Conservation (phyloP, 2,888 invertebrate species). For the Vandiemenella viatica region DNA sequence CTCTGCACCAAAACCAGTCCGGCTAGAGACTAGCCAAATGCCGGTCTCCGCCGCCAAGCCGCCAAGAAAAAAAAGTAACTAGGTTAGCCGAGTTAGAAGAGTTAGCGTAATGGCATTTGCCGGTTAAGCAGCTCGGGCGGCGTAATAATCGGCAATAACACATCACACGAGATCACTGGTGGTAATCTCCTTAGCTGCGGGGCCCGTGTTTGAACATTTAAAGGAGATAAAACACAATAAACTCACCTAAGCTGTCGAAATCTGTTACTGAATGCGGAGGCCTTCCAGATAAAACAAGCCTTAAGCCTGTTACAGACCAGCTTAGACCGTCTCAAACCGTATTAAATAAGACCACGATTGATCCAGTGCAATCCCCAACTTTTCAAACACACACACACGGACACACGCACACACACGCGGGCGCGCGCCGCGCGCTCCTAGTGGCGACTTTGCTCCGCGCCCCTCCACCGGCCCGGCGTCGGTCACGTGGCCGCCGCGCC, state of each 20-base stretch:
- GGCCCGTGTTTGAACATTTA: slow-evolving; percentile 19
- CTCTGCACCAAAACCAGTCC: too few relatives aligned
- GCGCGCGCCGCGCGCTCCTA: slow-evolving; percentile 12
- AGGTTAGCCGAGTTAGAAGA: slow-evolving; percentile 15
- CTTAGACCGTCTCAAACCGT: slow-evolving; percentile 26
- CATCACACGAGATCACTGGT: slow-evolving; percentile 17
- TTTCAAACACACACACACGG: slow-evolving; percentile 21
- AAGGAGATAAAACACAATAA: slow-evolving; percentile 26
- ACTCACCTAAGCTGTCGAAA: slow-evolving; percentile 26
- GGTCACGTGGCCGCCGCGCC: slow-evolving; percentile 10
- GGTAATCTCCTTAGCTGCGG: slow-evolving; percentile 17
- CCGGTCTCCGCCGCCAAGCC: too few relatives aligned
- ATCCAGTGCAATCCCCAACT: slow-evolving; percentile 23
- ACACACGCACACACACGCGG: slow-evolving; percentile 18
- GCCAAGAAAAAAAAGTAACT: slow-evolving; percentile 7
- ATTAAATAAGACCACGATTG: slow-evolving; percentile 26
- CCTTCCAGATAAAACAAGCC: slow-evolving; percentile 25
- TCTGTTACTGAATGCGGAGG: slow-evolving; percentile 25
- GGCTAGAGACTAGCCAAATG: too few relatives aligned
- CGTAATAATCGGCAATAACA: slow-evolving; percentile 17
- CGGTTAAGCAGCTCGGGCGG: slow-evolving; percentile 12
- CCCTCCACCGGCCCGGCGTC: slow-evolving; percentile 3
- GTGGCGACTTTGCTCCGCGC: slow-evolving; percentile 13
- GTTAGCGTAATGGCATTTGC: slow-evolving; percentile 15
- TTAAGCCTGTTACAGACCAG: slow-evolving; percentile 26